phyloP scores from a whole-genome alignment of 2,113 vertebrate species.

The Pterocles orientalis region DNA sequence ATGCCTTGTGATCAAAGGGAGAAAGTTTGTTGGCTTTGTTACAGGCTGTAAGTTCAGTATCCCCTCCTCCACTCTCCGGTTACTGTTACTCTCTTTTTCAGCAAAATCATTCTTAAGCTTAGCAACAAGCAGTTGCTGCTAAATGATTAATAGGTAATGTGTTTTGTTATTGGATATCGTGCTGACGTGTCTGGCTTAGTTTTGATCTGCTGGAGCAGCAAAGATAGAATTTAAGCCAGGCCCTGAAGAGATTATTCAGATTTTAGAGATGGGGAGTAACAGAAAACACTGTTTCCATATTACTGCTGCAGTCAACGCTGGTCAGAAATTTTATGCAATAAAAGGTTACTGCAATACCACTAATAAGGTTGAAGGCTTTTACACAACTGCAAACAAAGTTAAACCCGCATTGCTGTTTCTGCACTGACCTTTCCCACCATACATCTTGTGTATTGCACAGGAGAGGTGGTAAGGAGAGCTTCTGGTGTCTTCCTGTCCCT shows the following conservation, averaged over 20 bases:
- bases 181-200: background rate
- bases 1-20: background rate
- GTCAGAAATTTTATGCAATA: background rate
- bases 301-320: background rate
- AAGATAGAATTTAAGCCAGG: background rate
- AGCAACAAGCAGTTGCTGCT: background rate
- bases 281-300: background rate
- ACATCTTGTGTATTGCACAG: background rate
- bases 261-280: background rate
- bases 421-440: background rate
- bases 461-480: background rate
- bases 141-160: background rate
- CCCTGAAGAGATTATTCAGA: background rate
- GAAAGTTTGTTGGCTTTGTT: background rate
- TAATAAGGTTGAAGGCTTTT: background rate
- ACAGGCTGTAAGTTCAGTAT: background rate
- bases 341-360: background rate
- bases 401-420: fast-evolving
- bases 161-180: background rate
- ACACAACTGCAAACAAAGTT: background rate
- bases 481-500: background rate
- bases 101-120: background rate
- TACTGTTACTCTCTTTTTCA: background rate
- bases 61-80: background rate
- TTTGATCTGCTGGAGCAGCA: background rate